phyloP scores from a whole-genome alignment of 2,113 vertebrate species.

The Cyprinodon tularosa region DNA sequence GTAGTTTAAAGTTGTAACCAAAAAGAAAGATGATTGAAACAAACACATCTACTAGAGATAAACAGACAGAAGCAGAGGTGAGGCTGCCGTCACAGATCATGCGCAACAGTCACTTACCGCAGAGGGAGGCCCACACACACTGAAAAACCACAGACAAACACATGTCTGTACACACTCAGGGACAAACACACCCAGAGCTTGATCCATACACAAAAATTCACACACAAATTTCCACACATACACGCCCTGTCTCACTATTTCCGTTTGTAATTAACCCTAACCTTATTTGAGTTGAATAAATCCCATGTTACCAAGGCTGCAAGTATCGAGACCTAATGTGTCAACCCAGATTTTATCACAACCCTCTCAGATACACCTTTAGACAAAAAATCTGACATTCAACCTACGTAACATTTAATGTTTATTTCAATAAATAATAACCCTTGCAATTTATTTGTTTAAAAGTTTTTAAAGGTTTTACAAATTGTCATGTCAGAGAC shows the following conservation, averaged over 20 bases:
- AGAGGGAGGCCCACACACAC: conserved; percentile 58
- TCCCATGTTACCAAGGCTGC: background rate
- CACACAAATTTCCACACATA: background rate
- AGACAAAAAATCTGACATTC: background rate
- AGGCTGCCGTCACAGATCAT: conserved; percentile 45
- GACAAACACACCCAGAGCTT: conserved; percentile 37
- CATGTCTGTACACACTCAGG: conserved; percentile 35
- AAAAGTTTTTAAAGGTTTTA: no score
- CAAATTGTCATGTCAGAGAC: no score
- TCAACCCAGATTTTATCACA: background rate
- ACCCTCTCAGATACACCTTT: background rate
- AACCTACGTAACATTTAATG: no score
- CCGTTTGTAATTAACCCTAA: background rate
- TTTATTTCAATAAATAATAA: no score
- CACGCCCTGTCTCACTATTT: background rate
- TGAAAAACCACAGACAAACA: conserved; percentile 53
- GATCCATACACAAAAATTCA: conserved; percentile 19
- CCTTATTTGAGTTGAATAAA: background rate
- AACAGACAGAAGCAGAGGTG: conserved; percentile 20
- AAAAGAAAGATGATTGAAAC: no score
- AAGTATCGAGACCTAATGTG: background rate
- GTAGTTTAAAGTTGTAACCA: no score
- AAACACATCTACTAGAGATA: background rate
- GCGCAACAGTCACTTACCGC: conserved; percentile 49
- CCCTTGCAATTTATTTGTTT: no score